A percentile compares a stretch with the other conserved stretches of the same genome.
Conservation (phyloP, 1,140 invertebrate species). For the Dinothrombium tinctorium region DNA sequence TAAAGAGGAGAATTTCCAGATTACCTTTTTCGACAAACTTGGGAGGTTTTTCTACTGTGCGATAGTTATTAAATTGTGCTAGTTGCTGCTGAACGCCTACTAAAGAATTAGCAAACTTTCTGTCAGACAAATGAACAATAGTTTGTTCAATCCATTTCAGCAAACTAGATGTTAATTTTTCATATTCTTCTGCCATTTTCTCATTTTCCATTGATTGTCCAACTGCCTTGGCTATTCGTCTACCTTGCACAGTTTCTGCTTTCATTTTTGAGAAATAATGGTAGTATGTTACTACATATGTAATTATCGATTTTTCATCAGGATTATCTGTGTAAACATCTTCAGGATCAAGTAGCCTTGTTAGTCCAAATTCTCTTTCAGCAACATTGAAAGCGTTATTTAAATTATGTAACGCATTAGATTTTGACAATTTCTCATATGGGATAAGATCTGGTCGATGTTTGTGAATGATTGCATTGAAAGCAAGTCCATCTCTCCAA, state of each 20-base stretch:
- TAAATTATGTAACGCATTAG: constrained; percentile 87
- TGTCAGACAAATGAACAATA: constrained; percentile 71
- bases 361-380: constrained; percentile 89
- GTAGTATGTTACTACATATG: constrained; percentile 98
- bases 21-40: constrained; percentile 87
- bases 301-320: constrained; percentile 99
- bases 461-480: constrained; percentile 99
- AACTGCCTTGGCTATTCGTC: constrained; percentile 87
- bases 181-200: constrained; percentile 84
- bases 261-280: constrained; percentile 99
- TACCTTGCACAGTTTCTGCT: constrained; percentile 94
- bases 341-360: constrained; percentile 92
- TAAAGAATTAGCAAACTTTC: constrained; percentile 85
- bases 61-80: constrained; percentile 84
- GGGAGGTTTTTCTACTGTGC: constrained; percentile 94
- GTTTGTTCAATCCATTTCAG: constrained; percentile 92
- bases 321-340: constrained; percentile 97
- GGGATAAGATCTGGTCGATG: constrained; percentile 89
- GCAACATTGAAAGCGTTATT: constrained; percentile 96
- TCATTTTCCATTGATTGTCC: constrained; percentile 98
- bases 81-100: constrained; percentile 85
- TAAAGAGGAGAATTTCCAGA: constrained; percentile 87
- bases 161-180: constrained; percentile 79
- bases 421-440: constrained; percentile 86
- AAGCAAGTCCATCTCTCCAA: constrained; percentile 95